Conservation (phyloP, 1,140 invertebrate species). For the Drosophila orena region DNA sequence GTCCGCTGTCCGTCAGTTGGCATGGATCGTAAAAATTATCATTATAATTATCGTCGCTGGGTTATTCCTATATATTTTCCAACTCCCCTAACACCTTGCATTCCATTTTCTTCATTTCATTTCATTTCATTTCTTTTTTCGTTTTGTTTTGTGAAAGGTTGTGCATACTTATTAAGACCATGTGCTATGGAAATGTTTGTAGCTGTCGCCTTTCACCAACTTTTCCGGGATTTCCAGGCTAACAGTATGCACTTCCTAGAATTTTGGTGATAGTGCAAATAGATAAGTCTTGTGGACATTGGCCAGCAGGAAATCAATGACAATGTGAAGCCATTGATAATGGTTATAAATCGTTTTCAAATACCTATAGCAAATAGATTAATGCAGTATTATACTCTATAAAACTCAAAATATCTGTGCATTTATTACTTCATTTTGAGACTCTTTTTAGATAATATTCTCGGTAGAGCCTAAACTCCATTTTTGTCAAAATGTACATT, state of each 20-base stretch:
- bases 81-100: not conserved
- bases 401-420: too few species aligned
- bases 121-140: not conserved
- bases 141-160: slow-evolving; percentile 65
- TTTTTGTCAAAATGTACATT: not conserved
- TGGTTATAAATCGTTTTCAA: not conserved
- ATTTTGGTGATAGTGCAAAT: slow-evolving; percentile 3
- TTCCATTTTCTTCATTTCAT: slow-evolving; percentile 5
- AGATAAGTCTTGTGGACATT: slow-evolving; percentile 2
- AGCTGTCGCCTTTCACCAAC: slow-evolving; percentile 64
- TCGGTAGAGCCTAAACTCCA: not conserved
- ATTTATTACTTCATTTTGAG: too few species aligned
- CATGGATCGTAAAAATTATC: slow-evolving; percentile 77
- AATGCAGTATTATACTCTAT: too few species aligned
- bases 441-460: too few species aligned
- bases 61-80: slow-evolving; percentile 8
- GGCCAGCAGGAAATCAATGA: not conserved
- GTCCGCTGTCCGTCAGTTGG: slow-evolving; percentile 32
- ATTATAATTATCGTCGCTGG: slow-evolving; percentile 67
- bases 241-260: slow-evolving; percentile 24
- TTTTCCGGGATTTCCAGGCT: not conserved
- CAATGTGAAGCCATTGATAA: slow-evolving; percentile 1
- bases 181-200: slow-evolving; percentile 40
- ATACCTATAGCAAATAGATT: not conserved
- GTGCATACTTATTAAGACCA: slow-evolving; percentile 52